Base-by-base conservation (phyloP, 92 coral and sea anemone genomes). In the Bergia puertoricense region DNA sequence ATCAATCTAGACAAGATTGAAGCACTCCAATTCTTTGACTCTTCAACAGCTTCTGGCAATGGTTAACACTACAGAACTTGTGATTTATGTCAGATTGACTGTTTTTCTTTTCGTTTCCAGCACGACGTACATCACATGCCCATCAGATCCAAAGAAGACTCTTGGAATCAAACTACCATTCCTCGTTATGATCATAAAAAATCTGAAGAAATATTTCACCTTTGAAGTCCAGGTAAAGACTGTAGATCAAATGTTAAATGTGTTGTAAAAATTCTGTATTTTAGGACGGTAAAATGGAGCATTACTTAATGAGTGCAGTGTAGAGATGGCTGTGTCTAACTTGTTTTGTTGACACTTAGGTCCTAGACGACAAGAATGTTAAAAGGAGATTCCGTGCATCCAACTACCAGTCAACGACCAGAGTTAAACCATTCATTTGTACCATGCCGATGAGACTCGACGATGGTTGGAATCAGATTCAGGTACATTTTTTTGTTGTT, bases 381-480 rank as follows among this genome's bases (percentile, higher is more conserved):
- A 94, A 78, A 83, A 91, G 99, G 86, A 91, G 99, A 90, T 97
- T 97, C 89, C 94, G 99, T 83, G 99, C 99, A 62, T 97, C 99
- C 14, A 97, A 97, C 94, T 97, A 97, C 74, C 99, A 97, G 85
- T 97, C 99, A 74, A 97, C 99, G 6, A 97, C 99, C 3, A 80
- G 99, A 85, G 99, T 97, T 57, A 97, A 97, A 91, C 99, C 99
- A 18, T 97, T 97, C 90, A 97, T 97, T 92, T 97, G 99, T 79
- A 97, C 99, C 48, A 97, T 97, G 99, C 99, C 99, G 4, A 97
- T 97, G 99, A 97, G 99, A 91, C 97, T 97, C 76, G 99, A 97
- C 75, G 99, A 97, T 88, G 99, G 99, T 9, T 97, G 99, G 99
- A 97, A 97, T 88, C 99, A 97, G 88, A 97, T 97, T 78, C 99